phyloP scores from a whole-genome alignment of 2,888 invertebrate species.

The Pecten maximus region DNA sequence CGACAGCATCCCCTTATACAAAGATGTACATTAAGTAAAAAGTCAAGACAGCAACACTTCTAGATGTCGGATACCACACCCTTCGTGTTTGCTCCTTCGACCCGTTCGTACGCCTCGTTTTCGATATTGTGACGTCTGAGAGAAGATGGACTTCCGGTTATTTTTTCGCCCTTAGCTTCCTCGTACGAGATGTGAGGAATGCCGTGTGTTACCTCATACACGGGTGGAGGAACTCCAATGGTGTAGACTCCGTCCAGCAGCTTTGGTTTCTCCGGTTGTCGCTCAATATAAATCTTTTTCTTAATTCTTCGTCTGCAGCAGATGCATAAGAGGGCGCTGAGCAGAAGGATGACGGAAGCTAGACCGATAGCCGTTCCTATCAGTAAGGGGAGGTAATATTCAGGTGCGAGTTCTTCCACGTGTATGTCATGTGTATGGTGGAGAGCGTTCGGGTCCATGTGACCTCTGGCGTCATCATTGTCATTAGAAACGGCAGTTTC shows the following conservation, averaged over 20 bases:
- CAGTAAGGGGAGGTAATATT: conserved; percentile 52
- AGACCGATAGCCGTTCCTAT: conserved; percentile 56
- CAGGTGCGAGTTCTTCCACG: conserved; percentile 38
- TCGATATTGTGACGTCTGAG: conserved; percentile 49
- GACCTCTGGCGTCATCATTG: not conserved
- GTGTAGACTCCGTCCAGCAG: conserved; percentile 54
- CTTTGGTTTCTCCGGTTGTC: conserved; percentile 54
- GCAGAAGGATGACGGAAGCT: conserved; percentile 49
- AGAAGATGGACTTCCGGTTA: conserved; percentile 58
- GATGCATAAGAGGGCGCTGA: conserved; percentile 48
- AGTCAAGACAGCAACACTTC: not conserved
- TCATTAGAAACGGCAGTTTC: not conserved
- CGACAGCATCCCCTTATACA: not conserved
- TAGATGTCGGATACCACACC: conserved; percentile 53
- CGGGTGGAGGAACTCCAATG: conserved; percentile 54
- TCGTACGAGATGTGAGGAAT: conserved; percentile 72
- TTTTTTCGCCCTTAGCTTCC: conserved; percentile 70
- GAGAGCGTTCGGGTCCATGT: not conserved
- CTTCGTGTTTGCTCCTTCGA: conserved; percentile 37
- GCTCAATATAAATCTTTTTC: conserved; percentile 52
- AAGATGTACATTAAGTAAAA: not conserved
- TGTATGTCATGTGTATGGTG: conserved; percentile 12
- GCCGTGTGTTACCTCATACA: conserved; percentile 59
- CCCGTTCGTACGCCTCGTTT: conserved; percentile 45
- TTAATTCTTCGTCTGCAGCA: conserved; percentile 53